Percentiles rank a stretch among this genome's conserved stretches.
Evolutionary conservation across 2,113 vertebrate species (phyloP).

Genomic region (Notothenia coriiceps): DNA sequence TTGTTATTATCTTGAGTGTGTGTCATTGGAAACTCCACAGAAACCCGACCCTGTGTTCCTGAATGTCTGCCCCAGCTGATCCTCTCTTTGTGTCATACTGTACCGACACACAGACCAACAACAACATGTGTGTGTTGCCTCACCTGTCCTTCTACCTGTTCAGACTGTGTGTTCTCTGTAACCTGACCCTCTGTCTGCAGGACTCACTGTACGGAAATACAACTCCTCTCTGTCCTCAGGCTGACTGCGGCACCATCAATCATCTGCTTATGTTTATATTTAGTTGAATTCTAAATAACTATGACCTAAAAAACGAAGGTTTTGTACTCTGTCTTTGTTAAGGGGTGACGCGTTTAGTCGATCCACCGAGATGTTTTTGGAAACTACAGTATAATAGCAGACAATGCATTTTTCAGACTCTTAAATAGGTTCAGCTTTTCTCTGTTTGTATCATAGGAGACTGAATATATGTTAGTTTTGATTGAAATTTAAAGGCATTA

Average conservation of each 20-base stretch:
- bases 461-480: too few species aligned
- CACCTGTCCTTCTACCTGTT: constrained; percentile 33
- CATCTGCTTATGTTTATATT: too few species aligned
- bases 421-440: too few species aligned
- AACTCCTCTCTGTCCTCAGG: background rate
- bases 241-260: background rate
- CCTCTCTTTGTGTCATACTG: constrained; percentile 4
- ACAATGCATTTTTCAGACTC: too few species aligned
- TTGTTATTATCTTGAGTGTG: background rate
- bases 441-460: too few species aligned
- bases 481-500: too few species aligned
- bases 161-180: background rate
- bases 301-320: too few species aligned
- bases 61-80: constrained; percentile 22
- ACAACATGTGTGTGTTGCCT: constrained; percentile 35
- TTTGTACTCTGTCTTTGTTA: too few species aligned
- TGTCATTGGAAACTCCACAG: constrained; percentile 42
- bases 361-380: too few species aligned
- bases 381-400: too few species aligned
- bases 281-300: too few species aligned
- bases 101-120: constrained; percentile 20
- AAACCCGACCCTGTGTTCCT: constrained; percentile 32
- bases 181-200: background rate
- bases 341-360: too few species aligned
- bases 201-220: background rate